Base-by-base conservation (phyloP, 2,888 invertebrate species). In the Eilema sororculum region DNA sequence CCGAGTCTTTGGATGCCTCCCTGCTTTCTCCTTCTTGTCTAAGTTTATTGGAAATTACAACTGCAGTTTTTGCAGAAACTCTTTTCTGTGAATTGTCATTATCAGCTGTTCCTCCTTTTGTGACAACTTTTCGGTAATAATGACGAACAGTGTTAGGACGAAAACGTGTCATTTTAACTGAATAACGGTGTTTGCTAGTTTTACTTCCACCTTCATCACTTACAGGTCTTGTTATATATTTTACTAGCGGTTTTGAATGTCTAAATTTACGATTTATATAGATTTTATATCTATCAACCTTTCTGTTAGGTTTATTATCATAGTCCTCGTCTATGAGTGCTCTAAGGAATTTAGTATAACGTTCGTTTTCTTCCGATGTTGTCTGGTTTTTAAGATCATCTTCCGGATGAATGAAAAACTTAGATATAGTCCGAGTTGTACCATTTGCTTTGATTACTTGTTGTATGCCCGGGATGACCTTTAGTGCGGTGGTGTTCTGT, bases 201-300 rank as follows among this genome's bases (percentile, higher is more conserved):
- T 24, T 20, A 46, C 20, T 56, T 52, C 22, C 6, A 52, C n/a
- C 60, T 30, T 9, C 28, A 16, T 24, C 20, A 37, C 8, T 61
- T 12, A 0, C 3, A 10, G 3, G 25, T 24, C 3, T 22, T 6
- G 12, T 5, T 20, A 20, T 25, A 41, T 12, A 3, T 41, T 25
- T 41, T 3, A n/a, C 28, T 12, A 25, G 20, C 10, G n/a, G 20
- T 25, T 59, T 66, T 1, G 30, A 24, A 25, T 58, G 12, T 33
- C 16, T 67, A 3, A 68, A 20, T 61, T 65, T 68, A 37, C 72
- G 57, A 58, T 62, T 72, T 62, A 72, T 65, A 59, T 68, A 61
- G 5, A 72, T 59, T 62, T 57, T 68, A 8, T 65, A 68, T 65
- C 16, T 61, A 10, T 72, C 65, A 24, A 57, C 16, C 24, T 33